phyloP scores from a whole-genome alignment of 2,888 invertebrate genomes.

The Acanthosepion pharaonis region DNA sequence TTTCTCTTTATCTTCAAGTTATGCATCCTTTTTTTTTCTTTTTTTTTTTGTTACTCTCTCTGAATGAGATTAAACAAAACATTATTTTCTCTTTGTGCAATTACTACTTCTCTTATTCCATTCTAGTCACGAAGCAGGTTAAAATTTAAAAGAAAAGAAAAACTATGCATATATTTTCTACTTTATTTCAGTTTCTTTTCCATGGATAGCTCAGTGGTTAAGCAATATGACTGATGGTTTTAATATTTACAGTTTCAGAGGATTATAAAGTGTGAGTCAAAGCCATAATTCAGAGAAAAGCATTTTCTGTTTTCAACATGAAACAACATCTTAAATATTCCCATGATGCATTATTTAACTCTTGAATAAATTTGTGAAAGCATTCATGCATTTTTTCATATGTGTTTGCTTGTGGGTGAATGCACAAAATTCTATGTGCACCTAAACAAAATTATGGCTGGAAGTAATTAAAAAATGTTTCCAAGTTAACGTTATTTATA shows the following conservation, averaged over 20 bases:
- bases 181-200: background rate
- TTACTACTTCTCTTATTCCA: background rate
- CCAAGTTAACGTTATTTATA: no score
- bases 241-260: background rate
- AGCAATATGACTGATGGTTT: background rate
- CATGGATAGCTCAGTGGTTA: background rate
- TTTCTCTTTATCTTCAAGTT: background rate
- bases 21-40: background rate
- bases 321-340: no score
- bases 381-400: no score
- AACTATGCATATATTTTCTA: background rate
- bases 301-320: no score
- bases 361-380: no score
- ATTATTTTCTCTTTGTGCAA: background rate
- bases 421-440: no score
- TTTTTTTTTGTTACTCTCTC: background rate
- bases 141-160: background rate
- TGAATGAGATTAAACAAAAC: background rate
- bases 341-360: no score
- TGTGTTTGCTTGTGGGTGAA: no score
- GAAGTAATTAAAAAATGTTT: no score
- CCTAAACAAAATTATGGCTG: no score
- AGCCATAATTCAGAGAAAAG: no score
- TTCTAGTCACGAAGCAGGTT: constrained; percentile 22
- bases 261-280: background rate